Conservation (phyloP, 2,888 invertebrate species). For the Cephus runcator region DNA sequence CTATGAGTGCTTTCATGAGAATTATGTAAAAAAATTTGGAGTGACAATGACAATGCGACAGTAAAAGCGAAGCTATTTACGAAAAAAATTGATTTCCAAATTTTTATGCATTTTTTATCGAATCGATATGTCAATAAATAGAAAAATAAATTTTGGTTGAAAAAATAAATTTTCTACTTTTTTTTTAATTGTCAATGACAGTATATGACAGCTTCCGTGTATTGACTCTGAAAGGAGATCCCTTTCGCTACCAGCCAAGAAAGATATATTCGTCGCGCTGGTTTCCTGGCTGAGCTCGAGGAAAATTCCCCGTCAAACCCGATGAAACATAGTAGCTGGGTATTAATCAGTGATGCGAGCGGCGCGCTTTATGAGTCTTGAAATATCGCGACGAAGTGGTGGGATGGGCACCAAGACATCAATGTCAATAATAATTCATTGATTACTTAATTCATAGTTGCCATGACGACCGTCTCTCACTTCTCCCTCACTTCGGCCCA, state of each 20-base stretch:
- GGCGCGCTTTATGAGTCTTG: slow-evolving; percentile 53
- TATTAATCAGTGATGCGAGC: slow-evolving; percentile 55
- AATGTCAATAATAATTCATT: slow-evolving; percentile 66
- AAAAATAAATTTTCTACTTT: neutral
- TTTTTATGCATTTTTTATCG: neutral
- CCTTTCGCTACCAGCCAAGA: neutral
- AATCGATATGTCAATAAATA: neutral
- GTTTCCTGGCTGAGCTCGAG: neutral
- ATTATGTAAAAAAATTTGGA: neutral
- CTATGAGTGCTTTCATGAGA: slow-evolving; percentile 36
- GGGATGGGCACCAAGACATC: slow-evolving; percentile 56
- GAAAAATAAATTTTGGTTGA: neutral
- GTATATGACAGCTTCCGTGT: neutral
- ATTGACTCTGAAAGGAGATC: neutral
- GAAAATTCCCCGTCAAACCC: slow-evolving; percentile 28
- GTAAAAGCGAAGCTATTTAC: neutral
- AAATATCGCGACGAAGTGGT: slow-evolving; percentile 46
- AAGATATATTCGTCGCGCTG: neutral
- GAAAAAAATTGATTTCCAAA: neutral
- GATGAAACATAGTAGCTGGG: slow-evolving; percentile 49
- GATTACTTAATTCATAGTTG: slow-evolving; percentile 64
- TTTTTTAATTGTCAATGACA: neutral
- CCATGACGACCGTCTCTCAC: slow-evolving; percentile 58
- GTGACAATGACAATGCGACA: neutral
- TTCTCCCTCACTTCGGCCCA: slow-evolving; percentile 22